Percentiles rank a stretch among this genome's conserved stretches.
Evolutionary conservation across 2,888 invertebrate species (phyloP).

Genomic region (Agrilus mali): DNA sequence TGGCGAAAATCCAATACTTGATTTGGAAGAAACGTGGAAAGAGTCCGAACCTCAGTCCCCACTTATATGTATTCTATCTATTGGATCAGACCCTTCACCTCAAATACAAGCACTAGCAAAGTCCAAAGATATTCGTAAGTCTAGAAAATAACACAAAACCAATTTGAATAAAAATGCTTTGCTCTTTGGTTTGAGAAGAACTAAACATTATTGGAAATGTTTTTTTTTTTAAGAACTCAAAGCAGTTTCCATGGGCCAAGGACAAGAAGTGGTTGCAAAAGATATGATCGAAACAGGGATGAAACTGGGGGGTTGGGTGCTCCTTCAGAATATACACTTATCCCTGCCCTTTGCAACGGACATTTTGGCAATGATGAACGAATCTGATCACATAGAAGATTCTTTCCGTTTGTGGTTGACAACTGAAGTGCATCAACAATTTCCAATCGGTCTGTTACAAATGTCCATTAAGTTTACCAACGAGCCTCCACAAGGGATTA

Average conservation of each 20-base stretch:
- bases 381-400: conserved; percentile 71
- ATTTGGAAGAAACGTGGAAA: conserved; percentile 78
- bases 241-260: conserved; percentile 96
- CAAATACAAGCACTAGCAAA: conserved; percentile 83
- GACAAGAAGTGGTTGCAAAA: conserved; percentile 57
- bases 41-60: conserved; percentile 85
- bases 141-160: neutral
- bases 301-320: conserved; percentile 74
- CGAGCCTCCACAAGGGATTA: conserved; percentile 92
- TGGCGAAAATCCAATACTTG: conserved; percentile 84
- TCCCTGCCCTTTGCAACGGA: conserved; percentile 89
- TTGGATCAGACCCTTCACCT: conserved; percentile 93
- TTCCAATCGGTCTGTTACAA: conserved; percentile 79
- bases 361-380: conserved; percentile 77
- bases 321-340: conserved; percentile 92
- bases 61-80: conserved; percentile 83
- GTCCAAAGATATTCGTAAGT: conserved; percentile 68
- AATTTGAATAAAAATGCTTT: no score
- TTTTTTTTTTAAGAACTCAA: conserved; percentile 46
- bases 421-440: conserved; percentile 85
- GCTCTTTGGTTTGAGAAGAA: neutral
- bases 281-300: conserved; percentile 33
- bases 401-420: conserved; percentile 88
- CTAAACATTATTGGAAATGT: neutral
- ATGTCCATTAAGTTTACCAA: conserved; percentile 96